These are phyloP conservation scores for Falcaria lacertinaria DNA, from an alignment of 2,888 invertebrate species.

Conservation along the genomic window DNA sequence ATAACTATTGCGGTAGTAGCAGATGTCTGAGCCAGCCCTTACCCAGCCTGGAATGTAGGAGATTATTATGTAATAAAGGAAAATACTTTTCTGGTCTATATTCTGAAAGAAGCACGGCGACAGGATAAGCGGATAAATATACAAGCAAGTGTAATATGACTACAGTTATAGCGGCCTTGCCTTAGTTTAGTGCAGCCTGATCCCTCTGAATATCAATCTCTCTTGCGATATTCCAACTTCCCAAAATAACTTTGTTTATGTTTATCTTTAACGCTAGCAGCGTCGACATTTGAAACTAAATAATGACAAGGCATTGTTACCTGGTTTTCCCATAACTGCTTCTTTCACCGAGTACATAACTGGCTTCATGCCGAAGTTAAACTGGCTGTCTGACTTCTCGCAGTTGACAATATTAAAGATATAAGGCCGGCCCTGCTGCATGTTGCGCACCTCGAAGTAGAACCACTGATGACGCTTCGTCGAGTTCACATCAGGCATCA, in stretches of 20 bases:
- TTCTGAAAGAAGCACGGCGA: too few species aligned
- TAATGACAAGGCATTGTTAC: conserved; percentile 33
- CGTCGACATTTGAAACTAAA: not conserved
- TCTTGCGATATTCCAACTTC: too few species aligned
- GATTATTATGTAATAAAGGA: too few species aligned
- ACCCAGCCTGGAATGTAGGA: conserved; percentile 83
- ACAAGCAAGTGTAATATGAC: too few species aligned
- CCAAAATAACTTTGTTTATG: too few species aligned
- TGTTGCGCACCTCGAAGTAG: conserved; percentile 92
- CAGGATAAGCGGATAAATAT: too few species aligned
- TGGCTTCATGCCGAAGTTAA: conserved; percentile 94
- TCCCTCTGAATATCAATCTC: too few species aligned
- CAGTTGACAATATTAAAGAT: conserved; percentile 93
- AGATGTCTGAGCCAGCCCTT: conserved; percentile 86
- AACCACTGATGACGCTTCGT: conserved; percentile 92
- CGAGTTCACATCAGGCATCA: conserved; percentile 91
- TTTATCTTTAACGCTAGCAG: too few species aligned
- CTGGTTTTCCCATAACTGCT: conserved; percentile 76
- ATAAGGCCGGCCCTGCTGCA: conserved; percentile 84
- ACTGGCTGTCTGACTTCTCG: conserved; percentile 92
- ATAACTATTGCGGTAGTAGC: conserved; percentile 90
- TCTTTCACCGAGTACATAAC: conserved; percentile 91
- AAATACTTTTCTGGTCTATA: too few species aligned
- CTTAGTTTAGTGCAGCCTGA: too few species aligned
- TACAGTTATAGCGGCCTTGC: too few species aligned